Evolutionary conservation across 1,140 invertebrate genomes (phyloP).

Genomic region (Cyclargus thomasi): DNA sequence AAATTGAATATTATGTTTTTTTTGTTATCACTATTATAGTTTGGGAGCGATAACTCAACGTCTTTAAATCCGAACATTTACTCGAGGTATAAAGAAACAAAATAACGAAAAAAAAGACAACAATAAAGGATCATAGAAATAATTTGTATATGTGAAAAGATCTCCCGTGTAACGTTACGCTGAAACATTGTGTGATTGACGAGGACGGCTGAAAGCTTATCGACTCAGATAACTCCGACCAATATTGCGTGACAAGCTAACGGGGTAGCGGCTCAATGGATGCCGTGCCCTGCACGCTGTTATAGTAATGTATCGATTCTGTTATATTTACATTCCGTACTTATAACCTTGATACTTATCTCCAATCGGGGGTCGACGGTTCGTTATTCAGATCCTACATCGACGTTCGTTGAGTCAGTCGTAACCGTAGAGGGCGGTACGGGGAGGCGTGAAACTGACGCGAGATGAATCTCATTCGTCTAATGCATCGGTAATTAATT

Average conservation of each 20-base stretch:
- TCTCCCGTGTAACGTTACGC: not conserved
- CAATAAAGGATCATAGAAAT: not conserved
- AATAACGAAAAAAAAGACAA: too few relatives aligned
- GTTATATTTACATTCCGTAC: not conserved
- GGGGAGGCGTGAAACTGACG: not conserved
- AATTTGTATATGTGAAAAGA: not conserved
- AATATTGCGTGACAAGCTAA: constrained; percentile 54
- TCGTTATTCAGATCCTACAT: not conserved
- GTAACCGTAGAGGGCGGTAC: not conserved
- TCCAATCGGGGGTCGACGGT: not conserved
- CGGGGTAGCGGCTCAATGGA: constrained; percentile 3
- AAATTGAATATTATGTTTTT: too few relatives aligned
- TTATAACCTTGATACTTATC: constrained; percentile 1
- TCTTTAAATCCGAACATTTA: too few relatives aligned
- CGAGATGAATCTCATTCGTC: not conserved
- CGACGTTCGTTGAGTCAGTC: not conserved
- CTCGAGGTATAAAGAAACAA: too few relatives aligned
- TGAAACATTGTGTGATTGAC: constrained; percentile 45
- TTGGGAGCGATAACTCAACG: too few relatives aligned
- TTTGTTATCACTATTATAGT: too few relatives aligned
- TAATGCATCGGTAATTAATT: not conserved
- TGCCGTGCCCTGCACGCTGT: not conserved
- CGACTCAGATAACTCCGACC: constrained; percentile 49
- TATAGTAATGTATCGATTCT: not conserved
- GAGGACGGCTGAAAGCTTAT: constrained; percentile 46